Evolutionary conservation across 2,888 invertebrate species (phyloP), one percentile per base, ranked within the genome.

Genomic region (Athalia circularis): DNA sequence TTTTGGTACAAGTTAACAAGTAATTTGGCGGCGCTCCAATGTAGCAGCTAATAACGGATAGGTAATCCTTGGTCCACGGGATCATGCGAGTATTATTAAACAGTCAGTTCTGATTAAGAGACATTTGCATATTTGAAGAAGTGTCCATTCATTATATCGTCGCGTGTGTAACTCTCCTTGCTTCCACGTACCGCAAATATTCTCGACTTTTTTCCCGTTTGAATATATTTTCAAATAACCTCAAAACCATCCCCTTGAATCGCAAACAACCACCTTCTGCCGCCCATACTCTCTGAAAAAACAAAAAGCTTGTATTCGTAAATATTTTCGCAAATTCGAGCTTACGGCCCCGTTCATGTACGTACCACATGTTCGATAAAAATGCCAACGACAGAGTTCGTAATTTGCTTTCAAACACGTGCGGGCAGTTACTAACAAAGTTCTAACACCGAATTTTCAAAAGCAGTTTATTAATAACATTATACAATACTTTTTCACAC

Each of bases 71-170:
- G 67, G 61, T 70, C 61, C 77, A 61, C 48, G 68, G 61, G 68
- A 77, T 77, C 77, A 77, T 77, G 67, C 77, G 72, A 77, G 77
- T 77, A 70, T 77, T 77, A 77, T 77, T 77, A 77, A 77, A 70
- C 77, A 77, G 77, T 77, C 77, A 77, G 77, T 77, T 68, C 77
- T 77, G 68, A 77, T 77, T 77, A 77, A 70, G 77, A 77, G 77
- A 68, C 68, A 77, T 77, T 77, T 77, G 77, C 77, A 77, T 77
- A 70, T 77, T 77, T 70, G 70, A 77, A 72, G 77, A 61, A 67
- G 59, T 57, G 77, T 77, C 67, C 67, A 62, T 70, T 68, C 59
- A 77, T 77, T 77, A 29, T 29, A 77, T 77, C 61, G 77, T 67
- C 50, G 59, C 77, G 57, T 61, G 77, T 65, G 65, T 61, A 13